Evolutionary conservation across 2,888 invertebrate genomes (phyloP), one percentile per base, ranked within the genome.

Genomic region (Asteroscopus sphinx): DNA sequence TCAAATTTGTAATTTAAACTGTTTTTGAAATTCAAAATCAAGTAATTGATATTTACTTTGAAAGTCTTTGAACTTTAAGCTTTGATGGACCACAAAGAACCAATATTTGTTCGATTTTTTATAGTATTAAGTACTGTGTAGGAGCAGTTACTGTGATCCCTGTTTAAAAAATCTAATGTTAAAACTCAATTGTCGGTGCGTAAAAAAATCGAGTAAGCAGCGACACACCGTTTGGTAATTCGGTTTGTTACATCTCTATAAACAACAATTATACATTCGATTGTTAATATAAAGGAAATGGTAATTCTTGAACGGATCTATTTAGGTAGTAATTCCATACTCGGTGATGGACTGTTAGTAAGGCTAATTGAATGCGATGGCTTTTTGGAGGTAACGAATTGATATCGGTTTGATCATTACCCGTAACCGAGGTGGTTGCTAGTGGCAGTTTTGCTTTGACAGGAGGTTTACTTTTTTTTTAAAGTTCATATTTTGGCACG

Each of bases 181-280:
- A 21, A 21, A 21, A 6, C 3, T 21, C 21, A 4, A 21, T 4
- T 0, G 6, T 21, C 6, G 21, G 1, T 8, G 1, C 0, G 28
- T 46, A 16, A 16, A 0, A 30, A 44, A 56, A 52, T 33, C 35
- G 25, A 51, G 16, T 52, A 13, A 41, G 4, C 0, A 25, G 9
- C n/a, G 9, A 26, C n/a, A n/a, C n/a, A n/a, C n/a, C n/a, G n/a
- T n/a, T n/a, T n/a, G n/a, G n/a, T n/a, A n/a, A n/a, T n/a, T n/a
- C n/a, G 13, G 0, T 30, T 40, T 11, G 1, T 35, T 40, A 41
- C 40, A 46, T 39, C 48, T 68, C 66, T 66, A 60, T 62, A 48
- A 65, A 67, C 49, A 75, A 73, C 77, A 77, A 80, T 80, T 79
- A 79, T 77, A 74, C 65, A 80, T 74, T 73, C 33, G 17, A 49